These are phyloP conservation scores for Callionymus lyra DNA, from an alignment of 2,113 vertebrate genomes.

Conservation along the genomic window DNA sequence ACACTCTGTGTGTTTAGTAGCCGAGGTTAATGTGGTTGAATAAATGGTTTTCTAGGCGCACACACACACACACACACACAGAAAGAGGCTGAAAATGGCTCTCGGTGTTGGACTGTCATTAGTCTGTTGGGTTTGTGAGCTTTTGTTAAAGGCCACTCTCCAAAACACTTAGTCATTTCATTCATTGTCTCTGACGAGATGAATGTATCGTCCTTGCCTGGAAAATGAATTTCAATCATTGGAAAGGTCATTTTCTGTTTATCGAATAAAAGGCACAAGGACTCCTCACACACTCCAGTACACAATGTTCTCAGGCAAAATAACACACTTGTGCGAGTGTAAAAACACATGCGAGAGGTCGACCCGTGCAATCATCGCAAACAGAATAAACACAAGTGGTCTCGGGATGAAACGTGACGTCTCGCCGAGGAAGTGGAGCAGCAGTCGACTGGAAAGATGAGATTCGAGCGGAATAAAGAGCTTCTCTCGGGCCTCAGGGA, in stretches of 20 bases:
- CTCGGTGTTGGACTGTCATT: too few species aligned
- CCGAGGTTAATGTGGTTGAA: too few species aligned
- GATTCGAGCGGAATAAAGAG: slow-evolving; percentile 44
- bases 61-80: too few species aligned
- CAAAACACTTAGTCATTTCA: slow-evolving; percentile 3
- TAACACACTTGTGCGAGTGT: not conserved
- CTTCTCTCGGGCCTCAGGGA: slow-evolving; percentile 21
- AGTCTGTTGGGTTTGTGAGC: too few species aligned
- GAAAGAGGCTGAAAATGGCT: too few species aligned
- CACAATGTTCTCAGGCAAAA: too few species aligned
- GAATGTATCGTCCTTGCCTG: slow-evolving; percentile 14
- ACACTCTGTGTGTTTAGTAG: too few species aligned
- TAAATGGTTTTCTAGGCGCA: too few species aligned
- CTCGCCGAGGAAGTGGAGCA: slow-evolving; percentile 38
- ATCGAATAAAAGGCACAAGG: too few species aligned
- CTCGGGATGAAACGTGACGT: slow-evolving; percentile 33
- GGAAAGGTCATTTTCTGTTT: too few species aligned
- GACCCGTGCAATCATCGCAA: slow-evolving; percentile 47
- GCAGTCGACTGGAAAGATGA: slow-evolving; percentile 27
- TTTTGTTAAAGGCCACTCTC: too few species aligned
- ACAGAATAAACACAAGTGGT: slow-evolving; percentile 39
- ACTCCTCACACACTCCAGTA: too few species aligned
- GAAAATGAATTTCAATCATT: slow-evolving; percentile 18
- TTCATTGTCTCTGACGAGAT: slow-evolving; percentile 20
- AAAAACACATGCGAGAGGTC: slow-evolving; percentile 11